A percentile compares a stretch with the other conserved stretches of the same genome.
Conservation (phyloP, 2,888 invertebrate genomes). For the Melanophora roralis region DNA sequence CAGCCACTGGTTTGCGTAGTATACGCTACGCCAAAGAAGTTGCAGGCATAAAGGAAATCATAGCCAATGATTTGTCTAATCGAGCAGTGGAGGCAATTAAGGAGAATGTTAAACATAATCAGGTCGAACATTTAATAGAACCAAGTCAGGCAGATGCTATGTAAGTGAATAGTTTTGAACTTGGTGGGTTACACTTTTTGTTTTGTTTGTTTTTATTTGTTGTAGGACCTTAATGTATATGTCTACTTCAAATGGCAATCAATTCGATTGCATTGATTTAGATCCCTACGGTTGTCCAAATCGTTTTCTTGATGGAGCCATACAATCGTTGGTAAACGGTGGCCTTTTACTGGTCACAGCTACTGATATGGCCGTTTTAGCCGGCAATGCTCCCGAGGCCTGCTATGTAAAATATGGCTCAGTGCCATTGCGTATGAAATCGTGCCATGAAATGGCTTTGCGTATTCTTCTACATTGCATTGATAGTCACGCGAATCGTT, state of each 20-base stretch:
- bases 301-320: conserved; percentile 92
- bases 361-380: conserved; percentile 97
- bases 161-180: conserved; percentile 78
- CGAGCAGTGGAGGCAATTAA: conserved; percentile 92
- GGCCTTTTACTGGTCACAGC: conserved; percentile 96
- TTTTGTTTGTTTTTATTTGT: neutral
- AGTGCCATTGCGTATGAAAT: conserved; percentile 88
- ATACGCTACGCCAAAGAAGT: conserved; percentile 98
- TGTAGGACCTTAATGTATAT: conserved; percentile 90
- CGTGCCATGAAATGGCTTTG: conserved; percentile 98
- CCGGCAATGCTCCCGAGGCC: conserved; percentile 96
- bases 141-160: conserved; percentile 92
- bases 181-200: no score
- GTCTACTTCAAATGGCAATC: conserved; percentile 81
- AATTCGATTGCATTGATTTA: conserved; percentile 94
- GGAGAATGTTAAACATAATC: conserved; percentile 80
- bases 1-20: conserved; percentile 96
- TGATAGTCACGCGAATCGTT: conserved; percentile 93
- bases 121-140: conserved; percentile 84
- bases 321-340: conserved; percentile 87
- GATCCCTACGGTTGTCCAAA: conserved; percentile 99
- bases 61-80: conserved; percentile 94
- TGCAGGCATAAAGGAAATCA: conserved; percentile 85
- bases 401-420: conserved; percentile 97
- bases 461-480: conserved; percentile 94